Base-by-base conservation (phyloP, 2,888 invertebrate species). In the Rapana venosa region DNA sequence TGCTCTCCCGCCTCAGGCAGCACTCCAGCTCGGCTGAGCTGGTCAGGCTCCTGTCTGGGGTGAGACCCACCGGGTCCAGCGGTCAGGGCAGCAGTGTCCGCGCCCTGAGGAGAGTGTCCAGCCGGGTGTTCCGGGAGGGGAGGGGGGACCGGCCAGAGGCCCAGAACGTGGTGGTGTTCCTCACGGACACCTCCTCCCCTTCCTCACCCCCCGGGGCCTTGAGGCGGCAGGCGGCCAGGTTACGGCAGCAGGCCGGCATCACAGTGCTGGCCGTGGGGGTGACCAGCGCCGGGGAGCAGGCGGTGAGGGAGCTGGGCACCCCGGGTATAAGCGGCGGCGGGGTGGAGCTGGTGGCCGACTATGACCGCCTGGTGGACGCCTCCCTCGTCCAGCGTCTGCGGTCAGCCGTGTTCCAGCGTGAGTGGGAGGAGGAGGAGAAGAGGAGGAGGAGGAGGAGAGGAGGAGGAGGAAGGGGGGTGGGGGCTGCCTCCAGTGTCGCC, bases 131-230 rank as follows among this genome's bases (percentile, higher is more conserved):
- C 83, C 89, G 81, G 17, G 61, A 88, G 8, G 88, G 84, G 26
- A 91, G 81, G 20, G 94, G 94, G 5, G 90, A 92, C 87, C 89
- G 91, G 36, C 90, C 91, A 0, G 92, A 92, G 47, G 94, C 92
- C 58, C 93, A 93, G 0, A 94, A 94, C 88, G 92, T 92, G 15
- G 90, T 94, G 47, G 89, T 95, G 30, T 79, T 95, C 22, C 92
- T 95, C 11, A 95, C 94, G 0, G 94, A 94, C 87, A 93, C 93
- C 5, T 85, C 91, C 0, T 91, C 92, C 32, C 90, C 91, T 0
- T 47, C 83, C 15, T 87, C 89, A 17, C 93, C 93, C 47, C 6
- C 91, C 0, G 22, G 79, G 20, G 22, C 79, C 8, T 47, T 83
- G n/a, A 22, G 8, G 22, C 92, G 92, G 70, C 93, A 94, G 86